These are phyloP conservation scores for Motacilla tschutschensis DNA, from an alignment of 2,113 vertebrate genomes.

Conservation along the genomic window DNA sequence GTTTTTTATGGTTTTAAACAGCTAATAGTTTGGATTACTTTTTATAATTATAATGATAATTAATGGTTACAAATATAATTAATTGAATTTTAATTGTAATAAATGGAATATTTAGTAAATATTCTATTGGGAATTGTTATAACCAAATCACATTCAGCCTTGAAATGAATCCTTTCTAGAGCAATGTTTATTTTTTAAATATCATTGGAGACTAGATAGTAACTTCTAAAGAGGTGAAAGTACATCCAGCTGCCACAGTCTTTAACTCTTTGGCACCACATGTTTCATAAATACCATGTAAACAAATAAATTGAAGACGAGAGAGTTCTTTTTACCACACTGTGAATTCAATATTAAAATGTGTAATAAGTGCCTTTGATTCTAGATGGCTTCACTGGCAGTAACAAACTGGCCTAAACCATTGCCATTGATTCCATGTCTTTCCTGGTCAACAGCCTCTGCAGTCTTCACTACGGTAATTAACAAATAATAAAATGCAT, in stretches of 20 bases:
- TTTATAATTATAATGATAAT: background rate
- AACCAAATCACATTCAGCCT: background rate
- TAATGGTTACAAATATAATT: background rate
- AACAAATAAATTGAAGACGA: background rate
- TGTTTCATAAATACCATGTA: background rate
- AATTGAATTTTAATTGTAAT: background rate
- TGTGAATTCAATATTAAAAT: background rate
- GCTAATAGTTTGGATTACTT: background rate
- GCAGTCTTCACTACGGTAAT: slow-evolving; percentile 96
- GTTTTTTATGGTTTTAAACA: background rate
- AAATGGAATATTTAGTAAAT: background rate
- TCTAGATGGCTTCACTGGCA: slow-evolving; percentile 95
- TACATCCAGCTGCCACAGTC: background rate
- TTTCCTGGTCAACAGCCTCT: slow-evolving; percentile 97
- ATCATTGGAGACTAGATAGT: background rate
- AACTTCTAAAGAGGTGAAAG: background rate
- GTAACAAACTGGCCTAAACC: slow-evolving; percentile 97
- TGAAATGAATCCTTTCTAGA: background rate
- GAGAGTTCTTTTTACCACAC: background rate
- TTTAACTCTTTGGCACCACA: background rate
- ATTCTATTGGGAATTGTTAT: background rate
- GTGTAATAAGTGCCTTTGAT: background rate
- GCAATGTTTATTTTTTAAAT: background rate
- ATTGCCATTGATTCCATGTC: slow-evolving; percentile 91
- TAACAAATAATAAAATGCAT: background rate